Percentiles rank a stretch among this genome's conserved stretches.
These are phyloP conservation scores for Phasia obesa DNA, from an alignment of 2,888 invertebrate genomes.

Conservation along the genomic window DNA sequence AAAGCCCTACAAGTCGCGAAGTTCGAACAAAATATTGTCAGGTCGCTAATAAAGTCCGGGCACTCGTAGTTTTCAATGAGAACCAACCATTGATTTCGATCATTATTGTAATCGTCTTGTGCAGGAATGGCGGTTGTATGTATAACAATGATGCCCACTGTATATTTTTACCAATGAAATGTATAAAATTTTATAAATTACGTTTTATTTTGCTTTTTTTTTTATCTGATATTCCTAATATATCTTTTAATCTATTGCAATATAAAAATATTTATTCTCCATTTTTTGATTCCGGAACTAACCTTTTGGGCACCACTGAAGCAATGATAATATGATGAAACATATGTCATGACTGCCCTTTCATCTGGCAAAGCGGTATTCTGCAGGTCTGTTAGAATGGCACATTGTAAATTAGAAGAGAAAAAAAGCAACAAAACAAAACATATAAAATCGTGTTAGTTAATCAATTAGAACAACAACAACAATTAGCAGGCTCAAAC, in stretches of 20 bases:
- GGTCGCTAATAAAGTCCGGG: too few relatives aligned
- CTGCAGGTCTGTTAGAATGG: slow-evolving; percentile 83
- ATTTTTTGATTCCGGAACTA: slow-evolving; percentile 82
- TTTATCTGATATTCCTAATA: too few relatives aligned
- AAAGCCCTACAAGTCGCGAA: too few relatives aligned
- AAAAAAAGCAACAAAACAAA: slow-evolving; percentile 74
- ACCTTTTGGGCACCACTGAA: slow-evolving; percentile 99
- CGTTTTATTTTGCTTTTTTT: too few relatives aligned
- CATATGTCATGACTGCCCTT: slow-evolving; percentile 99
- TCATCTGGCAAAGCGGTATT: slow-evolving; percentile 99
- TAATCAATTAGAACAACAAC: slow-evolving; percentile 71
- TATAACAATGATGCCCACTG: too few relatives aligned
- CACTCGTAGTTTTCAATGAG: too few relatives aligned
- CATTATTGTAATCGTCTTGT: too few relatives aligned
- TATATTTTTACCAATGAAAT: too few relatives aligned
- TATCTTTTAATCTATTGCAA: too few relatives aligned
- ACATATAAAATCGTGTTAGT: slow-evolving; percentile 70
- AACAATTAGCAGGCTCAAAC: slow-evolving; percentile 69
- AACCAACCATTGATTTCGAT: too few relatives aligned
- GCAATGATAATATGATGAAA: slow-evolving; percentile 99
- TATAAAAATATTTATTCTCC: not conserved
- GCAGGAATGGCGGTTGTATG: too few relatives aligned
- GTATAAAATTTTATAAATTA: not conserved
- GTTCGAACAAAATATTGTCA: too few relatives aligned
- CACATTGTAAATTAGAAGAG: slow-evolving; percentile 74